Percentiles rank a stretch among this genome's conserved stretches.
Evolutionary conservation across 2,113 vertebrate species (phyloP).

Genomic region (Morphnarchus princeps): DNA sequence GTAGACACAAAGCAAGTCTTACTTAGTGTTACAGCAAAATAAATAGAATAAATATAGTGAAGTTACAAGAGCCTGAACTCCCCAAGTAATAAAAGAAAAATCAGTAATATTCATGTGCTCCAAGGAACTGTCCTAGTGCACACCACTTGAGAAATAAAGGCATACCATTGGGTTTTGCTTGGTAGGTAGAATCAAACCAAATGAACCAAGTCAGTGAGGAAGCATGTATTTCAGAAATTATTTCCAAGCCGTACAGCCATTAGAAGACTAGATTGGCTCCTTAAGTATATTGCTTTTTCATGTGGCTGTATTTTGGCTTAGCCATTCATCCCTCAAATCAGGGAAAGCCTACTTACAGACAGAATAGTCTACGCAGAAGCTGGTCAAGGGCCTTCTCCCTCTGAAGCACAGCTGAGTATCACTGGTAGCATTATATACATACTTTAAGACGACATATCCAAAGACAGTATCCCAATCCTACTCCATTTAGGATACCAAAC

Average conservation of each 20-base stretch:
- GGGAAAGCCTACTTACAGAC: neutral
- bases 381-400: neutral
- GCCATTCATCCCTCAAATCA: neutral
- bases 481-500: neutral
- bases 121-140: neutral
- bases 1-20: neutral
- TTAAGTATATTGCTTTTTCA: neutral
- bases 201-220: neutral
- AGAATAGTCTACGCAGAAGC: neutral
- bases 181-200: neutral
- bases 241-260: neutral
- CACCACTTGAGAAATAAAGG: neutral
- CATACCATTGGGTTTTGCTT: neutral
- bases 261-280: neutral
- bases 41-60: neutral
- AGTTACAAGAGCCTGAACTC: neutral
- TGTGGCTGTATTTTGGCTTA: neutral
- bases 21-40: neutral
- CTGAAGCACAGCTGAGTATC: neutral
- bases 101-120: neutral
- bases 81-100: neutral
- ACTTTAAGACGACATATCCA: neutral
- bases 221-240: neutral
- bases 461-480: neutral
- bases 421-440: fast-evolving